Conservation (phyloP, 2,797 vertebrate species). For the Molossus molossus region DNA sequence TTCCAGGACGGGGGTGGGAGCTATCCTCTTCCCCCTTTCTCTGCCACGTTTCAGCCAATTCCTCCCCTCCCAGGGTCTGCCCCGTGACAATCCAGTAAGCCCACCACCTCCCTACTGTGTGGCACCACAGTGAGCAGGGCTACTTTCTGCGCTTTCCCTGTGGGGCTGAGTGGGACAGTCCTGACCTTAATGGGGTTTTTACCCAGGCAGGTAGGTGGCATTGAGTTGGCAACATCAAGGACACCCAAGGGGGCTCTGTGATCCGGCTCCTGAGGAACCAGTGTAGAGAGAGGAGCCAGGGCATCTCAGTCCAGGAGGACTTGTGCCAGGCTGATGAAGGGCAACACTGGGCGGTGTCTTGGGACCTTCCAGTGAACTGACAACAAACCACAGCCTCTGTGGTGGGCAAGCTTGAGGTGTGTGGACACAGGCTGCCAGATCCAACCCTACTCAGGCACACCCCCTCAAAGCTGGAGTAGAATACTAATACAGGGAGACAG, state of each 20-base stretch:
- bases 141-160: background rate
- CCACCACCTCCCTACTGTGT: background rate
- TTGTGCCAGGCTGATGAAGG: background rate
- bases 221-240: background rate
- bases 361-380: background rate
- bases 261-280: background rate
- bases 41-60: background rate
- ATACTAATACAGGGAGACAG: background rate
- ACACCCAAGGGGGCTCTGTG: background rate
- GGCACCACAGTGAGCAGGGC: background rate
- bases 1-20: background rate
- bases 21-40: background rate
- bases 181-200: background rate
- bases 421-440: background rate
- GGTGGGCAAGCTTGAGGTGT: background rate
- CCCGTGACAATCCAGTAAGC: background rate
- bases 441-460: no score
- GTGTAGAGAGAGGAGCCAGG: fast-evolving
- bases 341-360: background rate
- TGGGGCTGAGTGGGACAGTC: background rate
- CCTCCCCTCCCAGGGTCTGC: background rate
- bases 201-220: background rate
- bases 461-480: background rate
- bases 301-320: background rate
- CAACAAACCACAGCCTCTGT: background rate